phyloP scores from a whole-genome alignment of 2,888 invertebrate genomes.

The Anticlea derivata region DNA sequence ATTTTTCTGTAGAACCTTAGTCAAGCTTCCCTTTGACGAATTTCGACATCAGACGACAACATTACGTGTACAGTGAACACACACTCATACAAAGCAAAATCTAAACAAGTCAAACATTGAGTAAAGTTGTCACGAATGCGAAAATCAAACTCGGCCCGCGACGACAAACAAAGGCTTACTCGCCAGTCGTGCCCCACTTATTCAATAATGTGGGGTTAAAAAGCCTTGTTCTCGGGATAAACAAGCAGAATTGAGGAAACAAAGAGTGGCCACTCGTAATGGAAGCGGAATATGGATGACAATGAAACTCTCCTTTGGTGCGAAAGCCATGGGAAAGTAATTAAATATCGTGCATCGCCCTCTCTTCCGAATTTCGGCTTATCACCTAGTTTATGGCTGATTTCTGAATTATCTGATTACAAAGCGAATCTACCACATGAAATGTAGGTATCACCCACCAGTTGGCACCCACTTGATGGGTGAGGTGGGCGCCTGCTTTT shows the following conservation, averaged over 20 bases:
- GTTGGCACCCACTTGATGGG: too few relatives aligned
- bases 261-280: constrained; percentile 27
- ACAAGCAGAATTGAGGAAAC: constrained; percentile 23
- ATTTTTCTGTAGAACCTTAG: neutral
- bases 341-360: constrained; percentile 4
- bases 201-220: constrained; percentile 27
- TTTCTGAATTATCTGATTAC: too few relatives aligned
- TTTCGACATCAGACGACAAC: constrained; percentile 8
- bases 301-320: constrained; percentile 2
- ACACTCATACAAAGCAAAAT: constrained; percentile 32
- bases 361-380: too few relatives aligned
- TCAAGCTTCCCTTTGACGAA: neutral
- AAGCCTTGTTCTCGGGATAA: constrained; percentile 26
- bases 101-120: constrained; percentile 38
- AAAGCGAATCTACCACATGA: too few relatives aligned
- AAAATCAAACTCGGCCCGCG: constrained; percentile 42
- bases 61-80: neutral
- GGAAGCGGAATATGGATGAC: constrained; percentile 15
- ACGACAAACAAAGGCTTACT: constrained; percentile 30
- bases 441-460: too few relatives aligned
- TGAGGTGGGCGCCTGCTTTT: too few relatives aligned
- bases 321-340: constrained; percentile 7
- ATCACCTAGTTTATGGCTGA: too few relatives aligned
- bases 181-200: constrained; percentile 20
- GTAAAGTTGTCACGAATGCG: constrained; percentile 41